Base-by-base conservation (phyloP, 2,888 invertebrate genomes). In the Julus scanicus region DNA sequence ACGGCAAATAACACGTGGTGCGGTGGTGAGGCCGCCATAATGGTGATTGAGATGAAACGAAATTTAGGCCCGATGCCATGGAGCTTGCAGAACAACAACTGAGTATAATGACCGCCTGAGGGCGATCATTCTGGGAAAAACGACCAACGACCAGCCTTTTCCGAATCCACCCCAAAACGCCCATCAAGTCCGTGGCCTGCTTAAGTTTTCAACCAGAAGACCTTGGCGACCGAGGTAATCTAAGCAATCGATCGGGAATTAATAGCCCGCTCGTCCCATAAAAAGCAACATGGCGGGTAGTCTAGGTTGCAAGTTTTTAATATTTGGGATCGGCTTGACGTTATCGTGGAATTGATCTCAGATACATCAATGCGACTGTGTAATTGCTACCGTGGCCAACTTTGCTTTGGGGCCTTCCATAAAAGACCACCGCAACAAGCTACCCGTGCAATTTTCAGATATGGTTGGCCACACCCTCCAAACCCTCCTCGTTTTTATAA, bases 371-470 rank as follows among this genome's bases (percentile, higher is more conserved):
- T 57, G 57, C 57, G 17, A 57, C 17, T 17, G 57, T n/a, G 57
- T 57, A 57, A 57, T 57, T 57, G 57, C 57, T 57, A 57, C 57
- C 57, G 57, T 57, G 57, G 57, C n/a, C 57, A n/a, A 57, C 4
- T 57, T 57, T 57, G 57, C 57, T 57, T 57, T 57, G 57, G 57
- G 57, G 57, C 57, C 57, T 17, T 57, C 57, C 57, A 57, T 57
- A 57, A 57, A 57, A 57, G 17, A n/a, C 57, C 11, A 53, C 9
- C 48, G 48, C 48, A 48, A 48, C 48, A 48, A 48, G n/a, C n/a
- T n/a, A 44, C 44, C 44, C 44, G 4, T 44, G n/a, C 44, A 44
- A 3, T 44, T 44, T 44, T 44, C 44, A 44, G 6, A 3, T 3
- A 44, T 44, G 44, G 6, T 3, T 44, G 44, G 44, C 44, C 44